Conservation (phyloP, 2,888 invertebrate genomes). For the Chymomyza caudatula region DNA sequence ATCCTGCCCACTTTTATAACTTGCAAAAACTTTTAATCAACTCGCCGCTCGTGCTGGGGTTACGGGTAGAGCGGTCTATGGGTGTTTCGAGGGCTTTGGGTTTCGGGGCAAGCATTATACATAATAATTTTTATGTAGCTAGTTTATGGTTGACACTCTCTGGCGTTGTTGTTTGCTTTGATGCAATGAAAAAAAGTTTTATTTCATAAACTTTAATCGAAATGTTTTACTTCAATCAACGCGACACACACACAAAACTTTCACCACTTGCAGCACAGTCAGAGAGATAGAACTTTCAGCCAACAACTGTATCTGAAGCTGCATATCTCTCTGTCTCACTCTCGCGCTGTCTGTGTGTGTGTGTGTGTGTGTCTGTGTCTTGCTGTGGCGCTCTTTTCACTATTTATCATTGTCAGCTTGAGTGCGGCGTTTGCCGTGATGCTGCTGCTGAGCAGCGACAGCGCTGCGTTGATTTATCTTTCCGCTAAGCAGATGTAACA, state of each 20-base stretch:
- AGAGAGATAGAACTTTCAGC: no score
- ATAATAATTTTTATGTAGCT: constrained; percentile 62
- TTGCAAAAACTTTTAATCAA: constrained; percentile 67
- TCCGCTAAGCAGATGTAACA: constrained; percentile 71
- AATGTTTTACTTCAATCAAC: constrained; percentile 72
- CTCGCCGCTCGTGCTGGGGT: constrained; percentile 34
- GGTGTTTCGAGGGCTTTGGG: not conserved
- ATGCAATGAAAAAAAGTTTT: constrained; percentile 41
- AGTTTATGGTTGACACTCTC: constrained; percentile 51
- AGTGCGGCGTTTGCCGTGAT: constrained; percentile 68
- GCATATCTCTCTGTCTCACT: not conserved
- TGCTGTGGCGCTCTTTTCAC: constrained; percentile 64
- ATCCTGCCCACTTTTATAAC: constrained; percentile 41
- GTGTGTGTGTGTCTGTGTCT: constrained; percentile 28
- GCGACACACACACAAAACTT: constrained; percentile 53
- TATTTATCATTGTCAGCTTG: constrained; percentile 72
- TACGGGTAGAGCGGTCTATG: not conserved
- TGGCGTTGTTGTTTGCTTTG: constrained; percentile 44
- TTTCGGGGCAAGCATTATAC: constrained; percentile 28
- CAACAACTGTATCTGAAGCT: constrained; percentile 26
- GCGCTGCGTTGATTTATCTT: constrained; percentile 64
- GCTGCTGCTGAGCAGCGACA: constrained; percentile 20
- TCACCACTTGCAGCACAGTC: constrained; percentile 60
- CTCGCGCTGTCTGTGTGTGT: constrained; percentile 4
- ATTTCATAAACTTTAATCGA: constrained; percentile 72